These are phyloP conservation scores for Ophioninae sp. DNA, from an alignment of 2,888 invertebrate species.

Conservation along the genomic window DNA sequence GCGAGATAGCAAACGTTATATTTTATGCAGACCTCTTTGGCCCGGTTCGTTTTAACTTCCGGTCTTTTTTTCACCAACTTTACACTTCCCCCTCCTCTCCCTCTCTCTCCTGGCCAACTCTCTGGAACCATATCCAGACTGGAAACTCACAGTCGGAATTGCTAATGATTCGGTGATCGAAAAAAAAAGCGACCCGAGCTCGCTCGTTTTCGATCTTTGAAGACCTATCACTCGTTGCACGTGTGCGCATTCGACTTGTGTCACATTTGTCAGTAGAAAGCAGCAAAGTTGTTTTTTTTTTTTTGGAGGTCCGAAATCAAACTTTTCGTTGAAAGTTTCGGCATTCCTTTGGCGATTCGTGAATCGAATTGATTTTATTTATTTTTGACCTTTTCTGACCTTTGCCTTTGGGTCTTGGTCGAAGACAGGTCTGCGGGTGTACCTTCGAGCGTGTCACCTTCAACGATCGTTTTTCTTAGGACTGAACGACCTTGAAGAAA, in stretches of 20 bases:
- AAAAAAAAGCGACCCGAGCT: conserved; percentile 23
- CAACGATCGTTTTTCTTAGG: no score
- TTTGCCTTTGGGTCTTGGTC: neutral
- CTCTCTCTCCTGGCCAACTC: no score
- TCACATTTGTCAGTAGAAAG: no score
- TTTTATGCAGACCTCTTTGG: conserved; percentile 28
- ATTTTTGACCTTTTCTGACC: neutral
- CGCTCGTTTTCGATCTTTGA: conserved; percentile 13
- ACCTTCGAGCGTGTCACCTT: no score
- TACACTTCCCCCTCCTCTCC: no score
- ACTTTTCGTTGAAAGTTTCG: conserved; percentile 35
- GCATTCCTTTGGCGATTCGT: conserved; percentile 44
- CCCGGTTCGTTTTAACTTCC: conserved; percentile 21
- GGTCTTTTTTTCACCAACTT: neutral
- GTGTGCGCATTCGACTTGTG: neutral
- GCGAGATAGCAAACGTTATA: neutral
- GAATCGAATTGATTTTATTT: neutral
- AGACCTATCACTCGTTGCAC: neutral
- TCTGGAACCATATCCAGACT: no score
- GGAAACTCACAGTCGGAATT: conserved; percentile 65
- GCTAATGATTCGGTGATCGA: conserved; percentile 58
- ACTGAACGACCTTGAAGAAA: neutral
- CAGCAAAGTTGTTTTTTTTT: conserved; percentile 1
- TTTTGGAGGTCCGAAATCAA: conserved; percentile 22
- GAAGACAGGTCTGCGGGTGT: no score